Evolutionary conservation across 2,797 vertebrate species (phyloP).

Genomic region (Adelosebastes latens): DNA sequence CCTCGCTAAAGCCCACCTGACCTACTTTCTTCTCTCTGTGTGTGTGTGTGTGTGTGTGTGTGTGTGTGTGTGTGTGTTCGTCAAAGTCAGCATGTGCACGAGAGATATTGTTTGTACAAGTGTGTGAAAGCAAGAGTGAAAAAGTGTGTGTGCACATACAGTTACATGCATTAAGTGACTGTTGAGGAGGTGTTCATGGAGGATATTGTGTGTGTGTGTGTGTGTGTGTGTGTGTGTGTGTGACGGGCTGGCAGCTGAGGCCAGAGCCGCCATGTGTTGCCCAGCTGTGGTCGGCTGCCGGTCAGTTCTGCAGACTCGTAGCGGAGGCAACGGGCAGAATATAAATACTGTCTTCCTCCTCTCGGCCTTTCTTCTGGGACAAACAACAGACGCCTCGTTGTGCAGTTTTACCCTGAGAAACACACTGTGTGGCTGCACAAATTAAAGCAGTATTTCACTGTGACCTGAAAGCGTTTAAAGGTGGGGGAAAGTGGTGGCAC

Average conservation of each 20-base stretch:
- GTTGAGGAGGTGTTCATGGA: not conserved
- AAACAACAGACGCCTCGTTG: slow-evolving; percentile 50
- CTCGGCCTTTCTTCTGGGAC: slow-evolving; percentile 37
- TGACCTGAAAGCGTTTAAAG: slow-evolving; percentile 1
- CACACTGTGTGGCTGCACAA: not conserved
- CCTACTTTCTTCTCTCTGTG: slow-evolving; percentile 77
- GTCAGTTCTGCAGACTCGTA: slow-evolving; percentile 27
- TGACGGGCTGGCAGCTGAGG: slow-evolving; percentile 44
- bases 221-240: slow-evolving; percentile 19
- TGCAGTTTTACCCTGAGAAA: slow-evolving; percentile 11
- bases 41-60: slow-evolving; percentile 30
- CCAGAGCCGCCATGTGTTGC: slow-evolving; percentile 64
- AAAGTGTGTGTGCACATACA: not conserved
- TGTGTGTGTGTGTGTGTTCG: slow-evolving; percentile 5
- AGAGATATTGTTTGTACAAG: slow-evolving; percentile 47
- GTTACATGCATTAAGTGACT: not conserved
- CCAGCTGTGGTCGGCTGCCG: slow-evolving; percentile 69
- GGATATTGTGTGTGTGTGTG: not conserved
- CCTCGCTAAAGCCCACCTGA: slow-evolving; percentile 66
- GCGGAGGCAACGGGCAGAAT: slow-evolving; percentile 28
- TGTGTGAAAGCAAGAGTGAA: slow-evolving; percentile 29
- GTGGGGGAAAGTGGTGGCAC: not conserved
- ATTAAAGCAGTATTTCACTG: slow-evolving; percentile 28
- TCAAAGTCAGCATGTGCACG: not conserved
- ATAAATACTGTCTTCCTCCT: slow-evolving; percentile 61